Conservation (phyloP, 2,113 vertebrate species). For the Xiphophorus couchianus region DNA sequence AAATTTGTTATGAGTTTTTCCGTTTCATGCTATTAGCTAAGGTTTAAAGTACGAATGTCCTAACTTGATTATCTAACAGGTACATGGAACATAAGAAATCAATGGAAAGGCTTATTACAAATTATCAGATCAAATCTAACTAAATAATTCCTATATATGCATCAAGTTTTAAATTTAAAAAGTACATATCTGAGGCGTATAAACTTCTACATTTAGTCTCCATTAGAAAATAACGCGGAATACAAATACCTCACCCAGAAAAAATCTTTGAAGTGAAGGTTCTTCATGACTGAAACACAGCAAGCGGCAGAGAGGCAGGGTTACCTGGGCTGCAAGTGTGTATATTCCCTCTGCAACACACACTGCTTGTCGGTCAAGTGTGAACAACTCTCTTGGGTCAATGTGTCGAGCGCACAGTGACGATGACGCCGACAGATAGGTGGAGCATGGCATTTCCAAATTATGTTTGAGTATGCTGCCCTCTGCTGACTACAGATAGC, state of each 20-base stretch:
- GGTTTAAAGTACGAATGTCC: not conserved
- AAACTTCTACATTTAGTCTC: not conserved
- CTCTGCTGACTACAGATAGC: constrained; percentile 29
- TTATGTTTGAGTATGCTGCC: constrained; percentile 29
- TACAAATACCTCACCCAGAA: constrained; percentile 86
- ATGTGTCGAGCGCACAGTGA: constrained; percentile 30
- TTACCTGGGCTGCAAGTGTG: not conserved
- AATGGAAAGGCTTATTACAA: not conserved
- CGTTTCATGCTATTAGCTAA: not conserved
- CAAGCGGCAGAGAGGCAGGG: not conserved
- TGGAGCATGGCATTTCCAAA: not conserved
- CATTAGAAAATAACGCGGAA: not conserved
- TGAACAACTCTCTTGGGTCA: not conserved
- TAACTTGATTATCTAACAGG: not conserved
- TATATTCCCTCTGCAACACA: not conserved
- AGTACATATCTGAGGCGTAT: not conserved
- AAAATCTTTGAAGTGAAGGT: constrained; percentile 85
- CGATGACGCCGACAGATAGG: not conserved
- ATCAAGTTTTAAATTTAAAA: not conserved
- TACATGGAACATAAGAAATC: not conserved
- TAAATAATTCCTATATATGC: not conserved
- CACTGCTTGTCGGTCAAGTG: not conserved
- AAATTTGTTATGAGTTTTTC: not conserved
- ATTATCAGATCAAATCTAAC: not conserved
- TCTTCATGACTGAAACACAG: constrained; percentile 77